Conservation (phyloP, 1,140 invertebrate genomes). For the Hyphantria cunea region DNA sequence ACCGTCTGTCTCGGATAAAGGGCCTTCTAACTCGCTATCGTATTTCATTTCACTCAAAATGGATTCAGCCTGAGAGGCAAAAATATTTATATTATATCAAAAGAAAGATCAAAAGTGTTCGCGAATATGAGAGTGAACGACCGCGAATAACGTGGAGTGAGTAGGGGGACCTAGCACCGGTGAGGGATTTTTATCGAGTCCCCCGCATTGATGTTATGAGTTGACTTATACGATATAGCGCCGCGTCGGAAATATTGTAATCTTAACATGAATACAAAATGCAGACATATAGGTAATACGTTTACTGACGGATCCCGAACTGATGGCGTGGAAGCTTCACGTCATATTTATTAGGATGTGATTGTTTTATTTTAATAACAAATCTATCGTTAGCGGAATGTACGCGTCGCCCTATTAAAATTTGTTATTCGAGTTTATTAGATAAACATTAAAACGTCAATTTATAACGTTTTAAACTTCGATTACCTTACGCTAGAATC, state of each 20-base stretch:
- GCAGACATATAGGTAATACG: slow-evolving; percentile 47
- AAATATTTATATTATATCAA: slow-evolving; percentile 68
- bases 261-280: slow-evolving; percentile 62
- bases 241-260: slow-evolving; percentile 56
- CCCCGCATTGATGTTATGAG: slow-evolving; percentile 44
- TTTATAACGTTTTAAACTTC: neutral
- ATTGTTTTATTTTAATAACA: slow-evolving; percentile 22
- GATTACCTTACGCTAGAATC: neutral
- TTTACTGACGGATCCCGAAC: slow-evolving; percentile 39
- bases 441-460: neutral
- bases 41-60: slow-evolving; percentile 60
- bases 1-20: slow-evolving; percentile 29
- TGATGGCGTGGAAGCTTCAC: slow-evolving; percentile 29
- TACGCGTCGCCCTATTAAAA: neutral
- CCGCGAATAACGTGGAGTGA: slow-evolving; percentile 33
- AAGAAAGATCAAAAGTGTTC: slow-evolving; percentile 68
- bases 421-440: neutral
- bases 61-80: slow-evolving; percentile 51
- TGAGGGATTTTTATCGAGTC: slow-evolving; percentile 50
- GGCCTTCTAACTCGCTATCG: slow-evolving; percentile 36
- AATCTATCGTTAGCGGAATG: neutral
- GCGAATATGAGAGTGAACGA: slow-evolving; percentile 39
- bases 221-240: slow-evolving; percentile 40
- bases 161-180: slow-evolving; percentile 29
- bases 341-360: slow-evolving; percentile 17